Base-by-base conservation (phyloP, 2,797 vertebrate genomes). In the Oceanodroma leucorhoa region DNA sequence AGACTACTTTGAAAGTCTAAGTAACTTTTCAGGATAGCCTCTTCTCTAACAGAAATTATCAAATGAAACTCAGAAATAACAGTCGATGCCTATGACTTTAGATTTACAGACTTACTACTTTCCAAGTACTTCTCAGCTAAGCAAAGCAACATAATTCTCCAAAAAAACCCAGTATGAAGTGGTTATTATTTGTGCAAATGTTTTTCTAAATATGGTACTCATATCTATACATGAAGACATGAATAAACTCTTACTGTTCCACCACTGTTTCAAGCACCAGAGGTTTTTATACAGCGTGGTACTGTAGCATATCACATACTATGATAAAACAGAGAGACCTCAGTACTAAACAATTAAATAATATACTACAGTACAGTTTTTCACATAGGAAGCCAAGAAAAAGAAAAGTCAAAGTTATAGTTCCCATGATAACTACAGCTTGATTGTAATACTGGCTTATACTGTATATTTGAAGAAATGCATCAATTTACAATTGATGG, bases 261-360 rank as follows among this genome's bases (percentile, higher is more conserved):
- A 82, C 60, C 78, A 60, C 46, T 48, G 77, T 83, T 91, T 88
- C 87, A 82, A 94, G 92, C 48, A 92, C 92, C 91, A 91, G 86
- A 81, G 87, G 73, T 69, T 96, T 93, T 94, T 87, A 94, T n/a
- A 93, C 81, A 92, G 94, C 55, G 83, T 83, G 91, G 93, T 92
- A 97, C 93, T 54, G 88, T 46, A 89, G 69, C 66, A 53, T 54
- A 88, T 73, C 91, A 87, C 66, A 89, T 7, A 90, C 43, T 60
- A 32, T 27, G 84, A 92, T 54, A 87, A 93, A 88, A 96, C 90
- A 95, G 90, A 93, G 92, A 90, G 50, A 92, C 60, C 80, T 96
- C 90, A 94, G 93, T 95, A 76, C 41, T 85, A 64, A 92, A 96
- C 94, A 96, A 94, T 94, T 80, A 77, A 89, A 77, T 89, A 84